Conservation (phyloP, 2,888 invertebrate genomes). For the Silvanus unidentatus region DNA sequence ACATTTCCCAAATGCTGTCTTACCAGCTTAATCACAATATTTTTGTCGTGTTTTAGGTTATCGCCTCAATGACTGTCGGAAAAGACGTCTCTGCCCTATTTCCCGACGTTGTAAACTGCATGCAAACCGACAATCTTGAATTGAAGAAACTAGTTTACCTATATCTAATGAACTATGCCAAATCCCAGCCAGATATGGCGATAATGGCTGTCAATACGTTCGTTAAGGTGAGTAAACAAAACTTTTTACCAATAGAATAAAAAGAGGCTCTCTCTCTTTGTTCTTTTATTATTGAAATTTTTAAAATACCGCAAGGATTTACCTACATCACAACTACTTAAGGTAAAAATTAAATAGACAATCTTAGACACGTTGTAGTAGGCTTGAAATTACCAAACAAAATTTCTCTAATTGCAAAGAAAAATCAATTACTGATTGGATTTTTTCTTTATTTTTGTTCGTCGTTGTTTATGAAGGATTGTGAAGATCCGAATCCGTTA, state of each 20-base stretch:
- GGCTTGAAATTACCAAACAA: too few species aligned
- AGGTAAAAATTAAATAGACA: slow-evolving; percentile 47
- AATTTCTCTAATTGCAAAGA: too few species aligned
- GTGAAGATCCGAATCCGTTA: slow-evolving; percentile 98
- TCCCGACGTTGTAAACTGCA: slow-evolving; percentile 99
- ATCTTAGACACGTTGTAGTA: too few species aligned
- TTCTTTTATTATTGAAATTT: slow-evolving; percentile 20
- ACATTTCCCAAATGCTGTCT: background rate
- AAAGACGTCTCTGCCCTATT: slow-evolving; percentile 98
- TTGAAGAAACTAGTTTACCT: slow-evolving; percentile 97
- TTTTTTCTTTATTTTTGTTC: slow-evolving; percentile 9
- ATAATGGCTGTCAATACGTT: slow-evolving; percentile 99
- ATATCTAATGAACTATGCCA: slow-evolving; percentile 99
- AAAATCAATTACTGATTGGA: background rate
- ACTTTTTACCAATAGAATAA: slow-evolving; percentile 1
- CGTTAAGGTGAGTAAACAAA: slow-evolving; percentile 75
- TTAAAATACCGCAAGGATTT: slow-evolving; percentile 52
- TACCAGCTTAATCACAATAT: background rate
- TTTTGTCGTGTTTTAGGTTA: slow-evolving; percentile 62
- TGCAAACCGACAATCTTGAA: slow-evolving; percentile 99
- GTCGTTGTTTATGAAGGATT: slow-evolving; percentile 62
- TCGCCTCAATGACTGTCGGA: slow-evolving; percentile 99
- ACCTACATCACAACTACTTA: slow-evolving; percentile 62
- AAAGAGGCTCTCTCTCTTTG: slow-evolving; percentile 15
- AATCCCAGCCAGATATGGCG: slow-evolving; percentile 99